Conservation (phyloP, 2,888 invertebrate genomes). For the Drosophila mercatorum region DNA sequence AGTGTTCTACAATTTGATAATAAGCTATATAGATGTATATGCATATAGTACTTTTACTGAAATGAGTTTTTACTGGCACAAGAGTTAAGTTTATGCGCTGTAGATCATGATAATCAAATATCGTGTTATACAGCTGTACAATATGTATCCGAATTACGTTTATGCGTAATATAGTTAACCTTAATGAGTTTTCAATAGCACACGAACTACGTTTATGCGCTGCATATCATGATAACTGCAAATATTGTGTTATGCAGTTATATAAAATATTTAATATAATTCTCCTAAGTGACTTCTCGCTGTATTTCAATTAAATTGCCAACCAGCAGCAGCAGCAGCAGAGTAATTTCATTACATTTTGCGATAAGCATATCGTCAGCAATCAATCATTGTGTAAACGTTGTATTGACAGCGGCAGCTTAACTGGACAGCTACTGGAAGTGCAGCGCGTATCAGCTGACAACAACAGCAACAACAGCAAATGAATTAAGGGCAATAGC, state of each 20-base stretch:
- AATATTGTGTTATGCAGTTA: neutral
- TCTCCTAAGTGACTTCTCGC: neutral
- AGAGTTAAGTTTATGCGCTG: no score
- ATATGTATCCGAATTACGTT: no score
- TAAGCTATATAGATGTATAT: neutral
- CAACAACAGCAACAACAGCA: conserved; percentile 45
- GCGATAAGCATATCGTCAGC: conserved; percentile 4
- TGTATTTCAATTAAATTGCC: neutral
- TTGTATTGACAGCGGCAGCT: conserved; percentile 10
- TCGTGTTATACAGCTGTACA: no score
- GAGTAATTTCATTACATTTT: neutral
- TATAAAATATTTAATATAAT: neutral
- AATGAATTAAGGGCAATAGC: conserved; percentile 60
- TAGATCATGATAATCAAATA: no score
- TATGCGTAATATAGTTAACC: no score
- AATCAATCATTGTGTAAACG: conserved; percentile 45
- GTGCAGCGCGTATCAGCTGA: conserved; percentile 46
- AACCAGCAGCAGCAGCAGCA: neutral
- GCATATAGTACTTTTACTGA: neutral
- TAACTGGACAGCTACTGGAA: conserved; percentile 22
- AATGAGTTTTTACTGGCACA: neutral
- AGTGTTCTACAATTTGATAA: no score
- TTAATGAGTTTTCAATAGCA: neutral
- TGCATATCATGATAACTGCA: conserved; percentile 11
- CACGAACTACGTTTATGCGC: conserved; percentile 30